Base-by-base conservation (phyloP, 2,113 vertebrate genomes). In the Cromileptes altivelis region DNA sequence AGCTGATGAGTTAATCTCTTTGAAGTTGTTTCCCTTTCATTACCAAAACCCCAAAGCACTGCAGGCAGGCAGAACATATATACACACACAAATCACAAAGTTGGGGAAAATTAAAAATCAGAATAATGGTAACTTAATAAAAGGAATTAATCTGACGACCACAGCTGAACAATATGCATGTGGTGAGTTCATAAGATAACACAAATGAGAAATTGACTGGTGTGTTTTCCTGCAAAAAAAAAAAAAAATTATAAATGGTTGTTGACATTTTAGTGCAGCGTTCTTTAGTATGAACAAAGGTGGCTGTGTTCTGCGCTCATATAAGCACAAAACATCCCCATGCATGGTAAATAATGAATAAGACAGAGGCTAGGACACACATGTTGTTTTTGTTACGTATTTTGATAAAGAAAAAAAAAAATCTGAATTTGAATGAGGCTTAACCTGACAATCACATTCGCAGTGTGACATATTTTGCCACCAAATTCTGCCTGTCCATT, bases 1-100 rank as follows among this genome's bases (percentile, higher is more conserved):
- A 87, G 87, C 83, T 89, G 93, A 93, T 92, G 90, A 92, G 82
- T 90, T 94, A 88, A 94, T 93, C 91, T 94, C 86, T 93, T 93
- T 94, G 91, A 95, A 92, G 87, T 88, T 77, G 72, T 89, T 91
- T 92, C 86, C 70, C 79, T 94, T 94, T 94, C 64, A 94, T 94
- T 91, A 90, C 80, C 78, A 90, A 92, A 82, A 67, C 57, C 57
- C 74, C 37, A 74, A 64, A 80, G 86, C 90, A 75, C 80, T 27
- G 52, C 85, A 81, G 76, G 87, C 80, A 82, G 72, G 80, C 58
- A 81, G 83, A 93, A 92, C 42, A 45, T 77, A 88, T 37, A 85
- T 19, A 84, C 33, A 82, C 69, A n/a, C 62, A 56, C 83, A 91
- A 84, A 93, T 77, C 80, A 84, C 70, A 79, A 83, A 85, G 80